Base-by-base conservation (phyloP, 1,140 invertebrate genomes). In the Anagrus nilaparvatae region DNA sequence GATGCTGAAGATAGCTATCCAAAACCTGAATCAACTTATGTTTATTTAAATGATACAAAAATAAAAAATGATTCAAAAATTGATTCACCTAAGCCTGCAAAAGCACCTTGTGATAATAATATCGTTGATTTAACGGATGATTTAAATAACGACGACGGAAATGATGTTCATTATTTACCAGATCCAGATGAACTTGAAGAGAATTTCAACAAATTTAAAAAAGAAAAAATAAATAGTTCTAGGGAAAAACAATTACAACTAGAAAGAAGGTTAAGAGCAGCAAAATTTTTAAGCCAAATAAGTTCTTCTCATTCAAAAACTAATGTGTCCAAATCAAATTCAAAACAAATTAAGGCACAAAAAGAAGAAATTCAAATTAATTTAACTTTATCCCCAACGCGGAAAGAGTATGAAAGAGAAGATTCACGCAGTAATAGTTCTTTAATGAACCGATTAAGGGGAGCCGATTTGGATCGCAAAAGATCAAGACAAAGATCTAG, bases 231-330 rank as follows among this genome's bases (percentile, higher is more conserved):
- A 5, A 64, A 69, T 3, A 67, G 67, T 4, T 68, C 71, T 7
- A 72, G 71, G 40, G 77, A 85, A 49, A 75, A 77, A 52, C 78
- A 81, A 33, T 51, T 84, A 4, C 81, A 87, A 52, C 54, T 78
- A 19, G 83, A 86, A 53, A 62, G 84, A 5, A 84, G 82, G 52
- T 73, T 74, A 37, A 76, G 75, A 52, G 77, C 76, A 1, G 69
- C 76, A 9, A 72, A 74, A 30, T 81, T 80, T 48, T 59, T 79
- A 1, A 75, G 72, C 53, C 75, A 77, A 41, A 72, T 78, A 25
- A n/a, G n/a, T n/a, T n/a, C n/a, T n/a, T n/a, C n/a, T 37, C 76
- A 76, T 54, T 52, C 55, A 3, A 57, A 59, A 1, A 29, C 43
- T 9, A 8, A 54, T 13, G 5, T 40, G n/a, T n/a, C n/a, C 0